These are phyloP conservation scores for Panonychus citri DNA, from an alignment of 1,140 invertebrate species.

Conservation along the genomic window DNA sequence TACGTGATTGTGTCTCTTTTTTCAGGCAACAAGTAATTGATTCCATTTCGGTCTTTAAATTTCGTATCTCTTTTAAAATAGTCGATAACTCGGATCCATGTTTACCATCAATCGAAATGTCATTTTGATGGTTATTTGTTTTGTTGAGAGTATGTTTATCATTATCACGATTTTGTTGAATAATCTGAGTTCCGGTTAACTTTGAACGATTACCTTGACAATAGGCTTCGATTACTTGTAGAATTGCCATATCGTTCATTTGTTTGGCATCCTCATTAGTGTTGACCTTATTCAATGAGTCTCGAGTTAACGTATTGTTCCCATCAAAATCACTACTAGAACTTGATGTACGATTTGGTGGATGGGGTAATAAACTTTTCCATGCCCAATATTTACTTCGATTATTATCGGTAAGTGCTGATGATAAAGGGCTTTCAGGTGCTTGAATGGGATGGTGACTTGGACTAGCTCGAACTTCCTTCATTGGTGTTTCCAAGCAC, in stretches of 20 bases:
- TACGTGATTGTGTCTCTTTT: no score
- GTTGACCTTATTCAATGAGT: background rate
- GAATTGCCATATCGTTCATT: background rate
- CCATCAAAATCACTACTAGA: background rate
- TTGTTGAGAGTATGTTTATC: no score
- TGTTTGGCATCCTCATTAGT: background rate
- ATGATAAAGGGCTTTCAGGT: background rate
- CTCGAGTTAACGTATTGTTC: background rate
- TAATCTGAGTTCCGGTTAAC: no score
- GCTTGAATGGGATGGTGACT: background rate
- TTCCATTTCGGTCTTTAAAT: no score
- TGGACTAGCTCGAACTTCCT: background rate
- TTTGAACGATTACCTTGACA: no score
- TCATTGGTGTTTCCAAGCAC: background rate
- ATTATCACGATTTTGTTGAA: no score
- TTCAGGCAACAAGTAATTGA: no score
- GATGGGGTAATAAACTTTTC: background rate
- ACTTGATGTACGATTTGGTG: background rate
- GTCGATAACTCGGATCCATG: no score
- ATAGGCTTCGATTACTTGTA: constrained; percentile 2
- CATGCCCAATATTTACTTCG: background rate
- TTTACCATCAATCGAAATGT: no score
- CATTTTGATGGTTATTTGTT: no score
- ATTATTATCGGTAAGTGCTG: background rate
- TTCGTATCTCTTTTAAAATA: no score